These are phyloP conservation scores for Oryzias woworae DNA, from an alignment of 2,113 vertebrate species.

Conservation along the genomic window DNA sequence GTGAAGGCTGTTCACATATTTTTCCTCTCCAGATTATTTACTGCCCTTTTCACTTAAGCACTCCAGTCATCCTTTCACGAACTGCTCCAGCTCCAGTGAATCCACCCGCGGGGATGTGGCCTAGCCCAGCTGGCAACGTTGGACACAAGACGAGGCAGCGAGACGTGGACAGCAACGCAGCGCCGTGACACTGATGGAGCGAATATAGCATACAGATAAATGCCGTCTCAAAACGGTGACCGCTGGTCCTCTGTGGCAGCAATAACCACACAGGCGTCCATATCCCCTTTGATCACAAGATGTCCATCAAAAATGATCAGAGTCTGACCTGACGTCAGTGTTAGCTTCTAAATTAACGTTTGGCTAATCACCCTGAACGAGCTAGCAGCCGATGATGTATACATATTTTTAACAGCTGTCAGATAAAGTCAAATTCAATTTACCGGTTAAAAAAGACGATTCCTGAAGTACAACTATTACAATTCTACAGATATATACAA, in stretches of 20 bases:
- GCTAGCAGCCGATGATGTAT: constrained; percentile 26
- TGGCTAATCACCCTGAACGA: constrained; percentile 26
- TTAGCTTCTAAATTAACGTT: constrained; percentile 29
- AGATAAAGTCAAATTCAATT: background rate
- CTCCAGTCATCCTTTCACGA: constrained; percentile 56
- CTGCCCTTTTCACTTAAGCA: constrained; percentile 63
- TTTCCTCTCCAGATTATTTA: background rate
- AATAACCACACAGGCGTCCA: background rate
- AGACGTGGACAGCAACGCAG: constrained; percentile 56
- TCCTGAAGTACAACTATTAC: background rate
- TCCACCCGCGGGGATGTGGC: constrained; percentile 73
- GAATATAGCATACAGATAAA: constrained; percentile 18
- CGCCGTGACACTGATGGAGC: constrained; percentile 39
- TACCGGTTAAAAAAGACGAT: background rate
- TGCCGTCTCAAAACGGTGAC: background rate
- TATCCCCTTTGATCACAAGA: background rate
- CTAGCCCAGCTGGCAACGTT: constrained; percentile 60
- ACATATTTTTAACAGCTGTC: background rate
- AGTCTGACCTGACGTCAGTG: constrained; percentile 12
- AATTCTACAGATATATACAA: background rate
- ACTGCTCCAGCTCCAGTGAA: constrained; percentile 44
- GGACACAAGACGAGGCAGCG: constrained; percentile 26
- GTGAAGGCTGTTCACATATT: constrained; percentile 47
- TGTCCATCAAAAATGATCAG: constrained; percentile 11
- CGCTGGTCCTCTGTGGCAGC: background rate